These are phyloP conservation scores for Sepioteuthis lessoniana DNA, from an alignment of 2,888 invertebrate species.

Conservation along the genomic window DNA sequence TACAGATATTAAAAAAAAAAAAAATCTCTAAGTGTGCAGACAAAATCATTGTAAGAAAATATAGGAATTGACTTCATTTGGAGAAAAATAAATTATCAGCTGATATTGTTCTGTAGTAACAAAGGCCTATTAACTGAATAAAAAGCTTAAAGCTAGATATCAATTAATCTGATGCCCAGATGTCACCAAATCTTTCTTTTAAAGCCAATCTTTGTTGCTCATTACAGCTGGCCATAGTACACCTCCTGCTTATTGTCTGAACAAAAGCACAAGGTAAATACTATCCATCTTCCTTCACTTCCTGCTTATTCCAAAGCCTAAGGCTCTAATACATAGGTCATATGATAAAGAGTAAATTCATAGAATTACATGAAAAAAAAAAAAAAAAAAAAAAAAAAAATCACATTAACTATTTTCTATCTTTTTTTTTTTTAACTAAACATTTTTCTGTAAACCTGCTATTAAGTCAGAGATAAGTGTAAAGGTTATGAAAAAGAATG, in stretches of 20 bases:
- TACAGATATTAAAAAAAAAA: too few relatives aligned
- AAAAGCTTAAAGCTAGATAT: not conserved
- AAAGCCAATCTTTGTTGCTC: not conserved
- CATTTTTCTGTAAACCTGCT: too few relatives aligned
- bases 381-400: not conserved
- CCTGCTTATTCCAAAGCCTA: not conserved
- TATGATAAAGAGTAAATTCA: not conserved
- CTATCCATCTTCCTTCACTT: not conserved
- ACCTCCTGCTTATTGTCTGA: not conserved
- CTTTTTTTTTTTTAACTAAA: not conserved
- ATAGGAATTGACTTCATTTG: too few relatives aligned
- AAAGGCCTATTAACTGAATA: not conserved
- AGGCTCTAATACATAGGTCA: not conserved
- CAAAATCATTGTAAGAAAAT: not conserved
- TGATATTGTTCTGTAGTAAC: not conserved
- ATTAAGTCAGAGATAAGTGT: not conserved
- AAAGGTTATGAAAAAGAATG: constrained; percentile 11
- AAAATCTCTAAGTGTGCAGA: not conserved
- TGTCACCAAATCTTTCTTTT: constrained; percentile 25
- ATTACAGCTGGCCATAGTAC: not conserved
- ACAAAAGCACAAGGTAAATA: not conserved
- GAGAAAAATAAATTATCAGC: not conserved
- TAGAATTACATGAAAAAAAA: not conserved
- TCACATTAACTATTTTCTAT: not conserved
- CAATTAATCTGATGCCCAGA: constrained; percentile 13